Conservation (phyloP, 2,888 invertebrate genomes). For the Acleris cristana region DNA sequence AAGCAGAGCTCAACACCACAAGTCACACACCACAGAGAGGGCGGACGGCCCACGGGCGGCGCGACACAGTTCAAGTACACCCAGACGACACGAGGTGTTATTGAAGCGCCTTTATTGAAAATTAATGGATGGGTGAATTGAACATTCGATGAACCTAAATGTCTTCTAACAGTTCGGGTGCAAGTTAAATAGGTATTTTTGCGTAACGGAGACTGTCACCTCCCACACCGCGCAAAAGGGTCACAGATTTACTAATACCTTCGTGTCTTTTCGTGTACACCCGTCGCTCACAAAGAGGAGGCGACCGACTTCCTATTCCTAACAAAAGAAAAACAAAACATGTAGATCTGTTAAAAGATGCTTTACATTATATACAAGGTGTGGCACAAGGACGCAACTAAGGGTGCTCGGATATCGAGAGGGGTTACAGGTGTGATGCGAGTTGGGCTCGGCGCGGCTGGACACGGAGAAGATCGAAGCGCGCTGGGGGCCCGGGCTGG, state of each 20-base stretch:
- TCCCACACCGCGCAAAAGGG: slow-evolving; percentile 53
- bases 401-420: slow-evolving; percentile 27
- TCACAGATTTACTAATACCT: slow-evolving; percentile 62
- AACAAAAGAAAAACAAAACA: slow-evolving; percentile 54
- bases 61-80: slow-evolving; percentile 30
- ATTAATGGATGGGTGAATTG: slow-evolving; percentile 25
- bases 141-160: slow-evolving; percentile 13
- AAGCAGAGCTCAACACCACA: slow-evolving; percentile 76
- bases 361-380: slow-evolving; percentile 75
- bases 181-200: slow-evolving; percentile 17
- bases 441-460: slow-evolving; percentile 88
- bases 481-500: slow-evolving; percentile 82
- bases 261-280: slow-evolving; percentile 70
- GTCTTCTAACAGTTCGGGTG: slow-evolving; percentile 17
- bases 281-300: slow-evolving; percentile 55
- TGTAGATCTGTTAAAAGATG: slow-evolving; percentile 50
- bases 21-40: slow-evolving; percentile 60
- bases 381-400: slow-evolving; percentile 39
- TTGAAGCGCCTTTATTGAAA: slow-evolving; percentile 37
- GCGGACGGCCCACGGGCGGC: slow-evolving; percentile 35
- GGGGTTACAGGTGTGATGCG: slow-evolving; percentile 96
- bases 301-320: slow-evolving; percentile 64
- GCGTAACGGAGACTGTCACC: slow-evolving; percentile 48
- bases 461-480: slow-evolving; percentile 91
- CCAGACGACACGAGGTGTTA: slow-evolving; percentile 38